phyloP scores from a whole-genome alignment of 2,888 invertebrate species.

The Diaphora mendica region DNA sequence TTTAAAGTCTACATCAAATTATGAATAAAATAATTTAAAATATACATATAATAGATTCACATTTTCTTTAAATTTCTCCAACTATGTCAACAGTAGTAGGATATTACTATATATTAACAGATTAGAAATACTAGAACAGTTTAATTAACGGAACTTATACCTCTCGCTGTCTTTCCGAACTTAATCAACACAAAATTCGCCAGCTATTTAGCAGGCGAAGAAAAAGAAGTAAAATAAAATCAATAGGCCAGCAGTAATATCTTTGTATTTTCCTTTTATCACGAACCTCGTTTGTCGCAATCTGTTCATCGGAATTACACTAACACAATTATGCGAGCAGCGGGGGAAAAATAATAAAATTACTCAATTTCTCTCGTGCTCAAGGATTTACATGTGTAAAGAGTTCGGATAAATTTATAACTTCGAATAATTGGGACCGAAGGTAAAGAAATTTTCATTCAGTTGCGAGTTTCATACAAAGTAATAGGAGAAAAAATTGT shows the following conservation, averaged over 20 bases:
- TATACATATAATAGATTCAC: too few species aligned
- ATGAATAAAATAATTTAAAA: neutral
- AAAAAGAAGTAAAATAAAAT: constrained; percentile 26
- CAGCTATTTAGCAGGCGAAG: constrained; percentile 10
- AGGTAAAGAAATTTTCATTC: constrained; percentile 20
- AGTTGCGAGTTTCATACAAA: constrained; percentile 31
- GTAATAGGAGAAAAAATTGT: constrained; percentile 30
- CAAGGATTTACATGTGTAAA: constrained; percentile 42
- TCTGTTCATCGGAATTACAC: constrained; percentile 66
- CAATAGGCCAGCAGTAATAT: constrained; percentile 30
- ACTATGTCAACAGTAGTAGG: neutral
- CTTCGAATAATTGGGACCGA: constrained; percentile 38
- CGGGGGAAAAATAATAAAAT: constrained; percentile 56
- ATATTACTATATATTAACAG: neutral
- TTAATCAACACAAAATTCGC: constrained; percentile 13
- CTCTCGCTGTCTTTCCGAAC: neutral
- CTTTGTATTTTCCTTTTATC: constrained; percentile 50
- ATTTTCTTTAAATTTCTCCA: neutral
- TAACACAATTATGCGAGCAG: constrained; percentile 62
- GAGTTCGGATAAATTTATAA: constrained; percentile 42
- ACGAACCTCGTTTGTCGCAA: constrained; percentile 59
- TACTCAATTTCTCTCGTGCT: constrained; percentile 45
- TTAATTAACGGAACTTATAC: neutral
- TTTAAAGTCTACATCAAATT: too few species aligned
- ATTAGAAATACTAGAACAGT: neutral